Percentiles rank a stretch among this genome's conserved stretches.
These are phyloP conservation scores for Nothura maculosa DNA, from an alignment of 2,797 vertebrate genomes.

Conservation along the genomic window DNA sequence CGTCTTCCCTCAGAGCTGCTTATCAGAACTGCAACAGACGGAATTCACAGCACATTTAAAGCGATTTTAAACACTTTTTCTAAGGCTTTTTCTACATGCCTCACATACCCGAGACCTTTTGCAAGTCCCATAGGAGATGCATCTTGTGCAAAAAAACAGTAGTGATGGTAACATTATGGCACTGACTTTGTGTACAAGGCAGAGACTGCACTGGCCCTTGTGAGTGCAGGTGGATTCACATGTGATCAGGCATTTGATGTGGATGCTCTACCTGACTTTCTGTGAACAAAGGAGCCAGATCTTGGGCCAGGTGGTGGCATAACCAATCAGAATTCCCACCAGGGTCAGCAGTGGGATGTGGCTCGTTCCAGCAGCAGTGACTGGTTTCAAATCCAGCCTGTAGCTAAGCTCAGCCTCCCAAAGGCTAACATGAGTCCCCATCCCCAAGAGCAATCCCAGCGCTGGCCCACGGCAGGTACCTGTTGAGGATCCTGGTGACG, in stretches of 20 bases:
- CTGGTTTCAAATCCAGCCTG: background rate
- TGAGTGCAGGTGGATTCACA: fast-evolving
- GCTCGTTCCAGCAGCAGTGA: fast-evolving
- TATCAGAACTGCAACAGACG: background rate
- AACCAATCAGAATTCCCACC: background rate
- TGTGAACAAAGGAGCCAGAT: background rate
- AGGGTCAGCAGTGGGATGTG: background rate
- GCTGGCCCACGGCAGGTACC: background rate
- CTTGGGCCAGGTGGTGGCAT: fast-evolving
- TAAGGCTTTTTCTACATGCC: background rate
- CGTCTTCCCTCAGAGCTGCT: background rate
- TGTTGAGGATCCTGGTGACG: background rate
- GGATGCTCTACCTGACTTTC: background rate
- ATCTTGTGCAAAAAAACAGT: background rate
- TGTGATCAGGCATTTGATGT: too few relatives aligned
- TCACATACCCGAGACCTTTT: background rate
- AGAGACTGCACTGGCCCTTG: fast-evolving
- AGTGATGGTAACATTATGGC: background rate
- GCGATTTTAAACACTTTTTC: background rate
- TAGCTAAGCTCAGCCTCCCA: fast-evolving
- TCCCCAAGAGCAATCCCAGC: fast-evolving
- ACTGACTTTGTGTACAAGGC: background rate
- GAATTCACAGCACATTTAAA: background rate
- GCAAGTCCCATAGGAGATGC: background rate
- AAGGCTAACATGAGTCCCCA: fast-evolving